phyloP scores from a whole-genome alignment of 1,140 invertebrate species.

The Drosophila saltans region DNA sequence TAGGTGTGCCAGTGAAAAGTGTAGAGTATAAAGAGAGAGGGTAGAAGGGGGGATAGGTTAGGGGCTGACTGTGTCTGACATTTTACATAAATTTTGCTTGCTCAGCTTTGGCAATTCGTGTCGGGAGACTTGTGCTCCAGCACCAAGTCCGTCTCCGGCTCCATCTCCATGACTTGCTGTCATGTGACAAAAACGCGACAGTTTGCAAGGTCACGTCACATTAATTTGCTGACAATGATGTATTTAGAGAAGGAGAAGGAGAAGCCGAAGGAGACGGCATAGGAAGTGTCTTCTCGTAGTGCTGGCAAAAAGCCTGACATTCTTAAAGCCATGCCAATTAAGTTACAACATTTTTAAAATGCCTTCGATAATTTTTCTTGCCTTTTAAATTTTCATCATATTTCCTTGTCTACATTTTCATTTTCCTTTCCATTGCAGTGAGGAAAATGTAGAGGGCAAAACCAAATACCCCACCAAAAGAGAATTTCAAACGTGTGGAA shows the following conservation, averaged over 20 bases:
- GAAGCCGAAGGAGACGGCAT: conserved; percentile 8
- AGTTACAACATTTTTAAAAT: conserved; percentile 50
- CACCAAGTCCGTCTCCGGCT: conserved; percentile 32
- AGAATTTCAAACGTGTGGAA: conserved; percentile 38
- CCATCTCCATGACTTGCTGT: conserved; percentile 62
- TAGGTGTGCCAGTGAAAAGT: conserved; percentile 1
- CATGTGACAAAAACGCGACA: conserved; percentile 80
- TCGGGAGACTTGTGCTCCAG: conserved; percentile 35
- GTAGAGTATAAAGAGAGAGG: neutral
- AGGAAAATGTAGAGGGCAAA: conserved; percentile 19
- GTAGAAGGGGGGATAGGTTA: conserved; percentile 19
- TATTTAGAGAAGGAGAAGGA: conserved; percentile 58
- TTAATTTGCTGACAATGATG: conserved; percentile 81
- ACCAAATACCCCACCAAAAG: neutral
- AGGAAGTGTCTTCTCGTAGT: neutral
- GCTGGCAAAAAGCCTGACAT: conserved; percentile 26
- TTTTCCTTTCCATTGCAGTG: conserved; percentile 44
- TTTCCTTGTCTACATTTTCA: conserved; percentile 7
- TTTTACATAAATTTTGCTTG: conserved; percentile 76
- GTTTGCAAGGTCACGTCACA: conserved; percentile 80
- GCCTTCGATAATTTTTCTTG: conserved; percentile 31
- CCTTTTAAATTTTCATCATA: conserved; percentile 37
- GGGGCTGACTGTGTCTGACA: conserved; percentile 52
- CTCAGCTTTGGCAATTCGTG: conserved; percentile 58
- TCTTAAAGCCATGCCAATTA: conserved; percentile 68